Evolutionary conservation across 2,888 invertebrate genomes (phyloP).

Genomic region (Orthonevra nobilis): DNA sequence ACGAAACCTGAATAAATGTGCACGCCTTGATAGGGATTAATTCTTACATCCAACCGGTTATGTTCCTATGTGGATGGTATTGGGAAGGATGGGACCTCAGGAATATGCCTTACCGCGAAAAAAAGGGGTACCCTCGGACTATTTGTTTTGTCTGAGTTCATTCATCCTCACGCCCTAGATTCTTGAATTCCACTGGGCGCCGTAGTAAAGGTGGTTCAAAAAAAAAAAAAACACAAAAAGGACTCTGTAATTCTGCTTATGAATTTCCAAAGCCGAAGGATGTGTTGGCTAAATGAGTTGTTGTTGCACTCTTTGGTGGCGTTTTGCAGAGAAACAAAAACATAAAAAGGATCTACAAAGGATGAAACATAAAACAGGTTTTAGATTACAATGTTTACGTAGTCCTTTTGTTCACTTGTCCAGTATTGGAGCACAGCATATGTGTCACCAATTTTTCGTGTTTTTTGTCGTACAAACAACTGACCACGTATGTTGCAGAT

Average conservation of each 20-base stretch:
- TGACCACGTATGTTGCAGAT: constrained; percentile 29
- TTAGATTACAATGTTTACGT: constrained; percentile 59
- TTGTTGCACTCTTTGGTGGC: constrained; percentile 7
- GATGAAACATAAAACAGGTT: constrained; percentile 21
- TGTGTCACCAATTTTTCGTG: constrained; percentile 38
- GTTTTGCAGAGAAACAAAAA: constrained; percentile 5
- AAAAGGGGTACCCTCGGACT: constrained; percentile 32
- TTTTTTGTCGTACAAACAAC: constrained; percentile 21
- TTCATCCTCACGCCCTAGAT: constrained; percentile 46
- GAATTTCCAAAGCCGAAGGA: constrained; percentile 27
- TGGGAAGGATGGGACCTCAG: not conserved
- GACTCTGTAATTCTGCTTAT: constrained; percentile 20
- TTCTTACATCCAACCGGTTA: constrained; percentile 39
- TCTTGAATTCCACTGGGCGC: not conserved
- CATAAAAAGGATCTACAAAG: not conserved
- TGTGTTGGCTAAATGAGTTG: not conserved
- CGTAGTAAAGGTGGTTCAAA: too few relatives aligned
- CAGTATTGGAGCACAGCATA: constrained; percentile 29
- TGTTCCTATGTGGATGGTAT: not conserved
- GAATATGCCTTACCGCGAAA: constrained; percentile 39
- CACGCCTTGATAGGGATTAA: constrained; percentile 56
- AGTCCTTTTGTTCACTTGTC: constrained; percentile 42
- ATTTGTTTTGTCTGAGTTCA: constrained; percentile 58
- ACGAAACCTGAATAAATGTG: constrained; percentile 12
- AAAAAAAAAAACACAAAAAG: too few relatives aligned